A percentile compares a stretch with the other conserved stretches of the same genome.
Conservation (phyloP, 2,888 invertebrate species). For the Timema podura region DNA sequence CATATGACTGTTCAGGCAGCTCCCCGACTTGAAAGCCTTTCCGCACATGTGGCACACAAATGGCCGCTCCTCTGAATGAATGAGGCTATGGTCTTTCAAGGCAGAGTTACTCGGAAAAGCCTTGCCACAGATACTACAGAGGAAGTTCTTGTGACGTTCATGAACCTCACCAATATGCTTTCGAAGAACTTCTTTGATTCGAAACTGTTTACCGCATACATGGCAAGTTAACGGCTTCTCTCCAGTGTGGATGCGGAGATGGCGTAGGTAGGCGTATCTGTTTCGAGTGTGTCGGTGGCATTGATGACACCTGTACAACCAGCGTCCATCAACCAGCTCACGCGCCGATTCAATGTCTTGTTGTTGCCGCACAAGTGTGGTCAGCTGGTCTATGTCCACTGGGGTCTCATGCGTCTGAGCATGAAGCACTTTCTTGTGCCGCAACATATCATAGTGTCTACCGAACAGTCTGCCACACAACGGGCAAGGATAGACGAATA, state of each 20-base stretch:
- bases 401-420: too few species aligned
- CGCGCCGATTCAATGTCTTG: background rate
- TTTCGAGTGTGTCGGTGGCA: background rate
- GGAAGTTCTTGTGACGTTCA: conserved; percentile 45
- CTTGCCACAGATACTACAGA: conserved; percentile 48
- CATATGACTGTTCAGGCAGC: conserved; percentile 48
- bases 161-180: conserved; percentile 53
- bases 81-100: conserved; percentile 47
- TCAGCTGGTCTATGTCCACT: too few species aligned
- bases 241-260: conserved; percentile 49
- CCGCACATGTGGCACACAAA: conserved; percentile 51
- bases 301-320: background rate
- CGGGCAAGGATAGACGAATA: too few species aligned
- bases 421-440: too few species aligned
- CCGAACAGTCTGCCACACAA: too few species aligned
- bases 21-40: conserved; percentile 30
- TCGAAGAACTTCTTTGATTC: conserved; percentile 56
- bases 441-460: too few species aligned
- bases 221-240: conserved; percentile 63
- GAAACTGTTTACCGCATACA: conserved; percentile 61
- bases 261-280: conserved; percentile 35
- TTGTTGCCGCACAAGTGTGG: too few species aligned
- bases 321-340: background rate
- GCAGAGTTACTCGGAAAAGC: conserved; percentile 50
- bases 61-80: conserved; percentile 53